Base-by-base conservation (phyloP, 2,797 vertebrate genomes). In the Urophycis tenuis region DNA sequence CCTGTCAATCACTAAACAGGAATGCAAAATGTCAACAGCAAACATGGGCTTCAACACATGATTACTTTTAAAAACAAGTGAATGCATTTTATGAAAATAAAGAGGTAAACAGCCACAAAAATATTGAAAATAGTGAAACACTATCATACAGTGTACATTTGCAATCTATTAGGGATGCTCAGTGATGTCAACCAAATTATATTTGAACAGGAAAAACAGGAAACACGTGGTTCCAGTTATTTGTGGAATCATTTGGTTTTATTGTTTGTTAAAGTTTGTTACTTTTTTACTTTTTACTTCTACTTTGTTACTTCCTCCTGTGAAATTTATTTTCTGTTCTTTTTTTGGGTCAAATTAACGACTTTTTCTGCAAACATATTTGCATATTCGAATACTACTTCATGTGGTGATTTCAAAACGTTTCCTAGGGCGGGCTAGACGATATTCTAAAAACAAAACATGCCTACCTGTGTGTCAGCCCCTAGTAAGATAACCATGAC, bases 401-500 rank as follows among this genome's bases (percentile, higher is more conserved):
- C 36, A n/a, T 60, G 49, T 64, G 53, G 19, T 9, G n/a, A 64
- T 29, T 22, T 33, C n/a, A 71, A 22, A 17, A 32, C 12, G 2
- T 22, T 22, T 34, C 31, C 30, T 15, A 7, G 70, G 34, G 1
- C 60, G 2, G 34, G 22, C 17, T 10, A n/a, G 15, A 64, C 72
- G 77, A 32, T 45, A 32, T 39, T 49, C n/a, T 29, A 3, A 36
- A 4, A 25, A 32, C 2, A 60, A 73, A 69, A 5, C 11, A 11
- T 71, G 70, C 81, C 79, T 67, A 92, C 91, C 88, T 92, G 91
- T 49, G 89, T 92, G 35, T 93, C 91, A 7, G 89, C 88, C 22
- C 91, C 92, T 72, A 93, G 77, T 41, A 93, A 81, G 79, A 92
- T 91, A 75, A 92, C 88, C 91, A 92, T 93, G 80, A 91, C 8